Evolutionary conservation across 2,113 vertebrate genomes (phyloP).

Genomic region (Hyaena hyaena): DNA sequence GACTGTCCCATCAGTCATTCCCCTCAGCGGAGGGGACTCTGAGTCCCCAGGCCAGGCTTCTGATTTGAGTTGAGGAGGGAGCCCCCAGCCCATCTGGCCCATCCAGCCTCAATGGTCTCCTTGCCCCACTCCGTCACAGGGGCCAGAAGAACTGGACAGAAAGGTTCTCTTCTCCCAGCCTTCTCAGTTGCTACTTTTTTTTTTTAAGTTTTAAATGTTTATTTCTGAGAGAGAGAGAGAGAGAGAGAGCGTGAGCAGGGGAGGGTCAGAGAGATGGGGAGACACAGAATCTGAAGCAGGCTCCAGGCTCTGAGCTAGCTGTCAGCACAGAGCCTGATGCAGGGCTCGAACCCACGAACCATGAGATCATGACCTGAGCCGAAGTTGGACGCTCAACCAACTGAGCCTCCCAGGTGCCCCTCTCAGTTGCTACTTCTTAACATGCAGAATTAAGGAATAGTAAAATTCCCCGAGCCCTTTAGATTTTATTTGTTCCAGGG

Average conservation of each 20-base stretch:
- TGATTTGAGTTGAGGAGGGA: background rate
- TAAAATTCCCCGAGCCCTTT: background rate
- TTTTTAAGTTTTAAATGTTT: too few species aligned
- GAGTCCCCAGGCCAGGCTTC: background rate
- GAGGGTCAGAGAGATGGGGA: too few species aligned
- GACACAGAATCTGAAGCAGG: too few species aligned
- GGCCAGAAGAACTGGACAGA: background rate
- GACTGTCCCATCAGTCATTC: background rate
- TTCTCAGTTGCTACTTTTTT: background rate
- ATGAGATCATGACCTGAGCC: too few species aligned
- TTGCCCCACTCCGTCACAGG: background rate
- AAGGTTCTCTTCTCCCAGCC: background rate
- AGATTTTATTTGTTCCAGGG: background rate
- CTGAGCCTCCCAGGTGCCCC: too few species aligned
- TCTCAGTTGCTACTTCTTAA: background rate
- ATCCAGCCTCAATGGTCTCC: background rate
- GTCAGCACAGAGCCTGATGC: too few species aligned
- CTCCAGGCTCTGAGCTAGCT: too few species aligned
- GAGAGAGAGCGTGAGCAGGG: too few species aligned
- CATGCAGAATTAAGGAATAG: background rate
- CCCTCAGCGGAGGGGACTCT: background rate
- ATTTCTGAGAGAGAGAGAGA: too few species aligned
- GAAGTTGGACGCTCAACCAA: too few species aligned
- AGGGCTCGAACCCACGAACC: too few species aligned
- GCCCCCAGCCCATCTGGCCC: background rate